phyloP scores from a whole-genome alignment of 2,113 vertebrate species.

The Perca schrenkii region DNA sequence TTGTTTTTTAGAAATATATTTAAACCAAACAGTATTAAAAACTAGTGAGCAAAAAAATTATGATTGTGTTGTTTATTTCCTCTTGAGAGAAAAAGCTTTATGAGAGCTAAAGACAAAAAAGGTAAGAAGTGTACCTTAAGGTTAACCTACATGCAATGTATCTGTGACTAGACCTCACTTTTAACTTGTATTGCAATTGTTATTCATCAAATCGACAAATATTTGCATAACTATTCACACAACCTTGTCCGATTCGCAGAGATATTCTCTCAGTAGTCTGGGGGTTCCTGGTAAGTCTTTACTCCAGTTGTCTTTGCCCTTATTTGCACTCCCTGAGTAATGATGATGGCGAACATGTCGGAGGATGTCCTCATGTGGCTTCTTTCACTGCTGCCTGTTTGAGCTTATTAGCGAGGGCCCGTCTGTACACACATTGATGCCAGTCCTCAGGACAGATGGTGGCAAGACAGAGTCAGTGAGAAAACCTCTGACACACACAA shows the following conservation, averaged over 20 bases:
- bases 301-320: constrained; percentile 57
- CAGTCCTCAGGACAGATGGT: constrained; percentile 79
- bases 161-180: background rate
- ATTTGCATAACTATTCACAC: background rate
- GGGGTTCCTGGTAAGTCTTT: constrained; percentile 46
- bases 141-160: background rate
- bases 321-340: constrained; percentile 53
- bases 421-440: constrained; percentile 77
- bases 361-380: constrained; percentile 73
- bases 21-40: background rate
- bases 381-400: constrained; percentile 71
- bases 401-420: constrained; percentile 78
- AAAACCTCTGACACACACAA: constrained; percentile 55
- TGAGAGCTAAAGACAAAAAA: background rate
- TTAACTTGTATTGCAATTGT: background rate
- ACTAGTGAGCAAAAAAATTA: background rate
- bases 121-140: background rate
- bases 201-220: background rate
- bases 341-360: constrained; percentile 64
- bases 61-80: background rate
- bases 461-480: constrained; percentile 58
- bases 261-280: constrained; percentile 14
- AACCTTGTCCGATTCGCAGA: background rate
- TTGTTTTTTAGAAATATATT: background rate
- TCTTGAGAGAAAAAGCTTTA: background rate